Conservation (phyloP, 2,113 vertebrate species). For the Scartelaos histophorus region DNA sequence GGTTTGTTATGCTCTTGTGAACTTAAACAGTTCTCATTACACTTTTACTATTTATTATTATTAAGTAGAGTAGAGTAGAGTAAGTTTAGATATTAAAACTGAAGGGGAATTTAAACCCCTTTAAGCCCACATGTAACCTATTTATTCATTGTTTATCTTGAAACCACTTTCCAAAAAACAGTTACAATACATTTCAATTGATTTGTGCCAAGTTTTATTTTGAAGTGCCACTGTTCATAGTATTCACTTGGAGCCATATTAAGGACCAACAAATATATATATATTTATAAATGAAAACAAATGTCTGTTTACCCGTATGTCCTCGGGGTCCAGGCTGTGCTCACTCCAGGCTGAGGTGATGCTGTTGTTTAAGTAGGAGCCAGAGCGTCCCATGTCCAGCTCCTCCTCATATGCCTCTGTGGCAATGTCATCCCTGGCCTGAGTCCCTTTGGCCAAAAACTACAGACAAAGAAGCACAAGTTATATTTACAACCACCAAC, state of each 20-base stretch:
- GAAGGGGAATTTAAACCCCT: neutral
- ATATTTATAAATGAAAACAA: neutral
- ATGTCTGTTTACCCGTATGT: constrained; percentile 85
- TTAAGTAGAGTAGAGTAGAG: too few species aligned
- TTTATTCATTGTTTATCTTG: neutral
- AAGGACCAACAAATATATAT: too few species aligned
- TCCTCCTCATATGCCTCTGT: constrained; percentile 97
- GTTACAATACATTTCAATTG: neutral
- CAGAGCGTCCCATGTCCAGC: constrained; percentile 94
- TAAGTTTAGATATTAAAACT: neutral
- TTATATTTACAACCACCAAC: neutral
- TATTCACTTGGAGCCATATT: too few species aligned
- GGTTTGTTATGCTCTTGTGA: neutral
- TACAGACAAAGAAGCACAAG: constrained; percentile 47
- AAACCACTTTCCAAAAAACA: neutral
- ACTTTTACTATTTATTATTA: neutral
- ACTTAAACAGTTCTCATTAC: neutral
- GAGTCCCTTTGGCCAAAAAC: constrained; percentile 93
- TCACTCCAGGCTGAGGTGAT: constrained; percentile 99
- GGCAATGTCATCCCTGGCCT: constrained; percentile 92
- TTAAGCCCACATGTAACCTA: neutral
- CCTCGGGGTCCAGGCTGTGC: constrained; percentile 96
- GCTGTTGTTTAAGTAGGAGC: constrained; percentile 96
- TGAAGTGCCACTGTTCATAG: too few species aligned
- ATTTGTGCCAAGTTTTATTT: neutral